Base-by-base conservation (phyloP, 2,888 invertebrate species). In the Leptarthrus brevirostris region DNA sequence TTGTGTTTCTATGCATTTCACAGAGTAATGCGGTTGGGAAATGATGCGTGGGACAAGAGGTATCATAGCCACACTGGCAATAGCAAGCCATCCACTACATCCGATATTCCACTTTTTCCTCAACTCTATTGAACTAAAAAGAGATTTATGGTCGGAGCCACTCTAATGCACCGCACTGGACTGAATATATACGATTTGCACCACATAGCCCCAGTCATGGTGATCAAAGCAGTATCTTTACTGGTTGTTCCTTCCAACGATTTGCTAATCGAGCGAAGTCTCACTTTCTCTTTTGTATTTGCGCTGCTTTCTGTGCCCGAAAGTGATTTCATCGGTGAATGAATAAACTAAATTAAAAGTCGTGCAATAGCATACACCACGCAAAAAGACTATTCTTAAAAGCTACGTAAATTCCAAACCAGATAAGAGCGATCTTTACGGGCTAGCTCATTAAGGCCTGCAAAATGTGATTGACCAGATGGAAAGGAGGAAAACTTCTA, bases 261-360 rank as follows among this genome's bases (percentile, higher is more conserved):
- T 64, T 44, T 47, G 24, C 44, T 44, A 64, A 44, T 44, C 20
- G 64, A 44, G 20, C 20, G 64, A 16, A 20, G 44, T 44, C 44
- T 44, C 44, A 64, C 64, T 64, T 64, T 64, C 64, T 64, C 64
- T 64, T 64, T 64, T 64, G 36, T 44, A 0, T 24, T 44, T 64
- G 44, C 64, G 16, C 64, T n/a, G 47, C 20, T 22, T 64, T 26
- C 24, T 24, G 44, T 14, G 64, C 24, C 22, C 64, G 24, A 40
- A 40, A 47, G 40, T 12, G n/a, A 22, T 64, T 64, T 44, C 64
- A 64, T 24, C 64, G 22, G 26, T 24, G 14, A 64, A 12, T 26
- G 24, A 44, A 44, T 64, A 44, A 64, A 64, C 47, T 36, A 47
- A 64, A 64, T 47, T 64, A 47, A 49, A 49, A 49, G 40, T 40